Conservation (phyloP, 2,797 vertebrate genomes). For the Macropus fuliginosus region DNA sequence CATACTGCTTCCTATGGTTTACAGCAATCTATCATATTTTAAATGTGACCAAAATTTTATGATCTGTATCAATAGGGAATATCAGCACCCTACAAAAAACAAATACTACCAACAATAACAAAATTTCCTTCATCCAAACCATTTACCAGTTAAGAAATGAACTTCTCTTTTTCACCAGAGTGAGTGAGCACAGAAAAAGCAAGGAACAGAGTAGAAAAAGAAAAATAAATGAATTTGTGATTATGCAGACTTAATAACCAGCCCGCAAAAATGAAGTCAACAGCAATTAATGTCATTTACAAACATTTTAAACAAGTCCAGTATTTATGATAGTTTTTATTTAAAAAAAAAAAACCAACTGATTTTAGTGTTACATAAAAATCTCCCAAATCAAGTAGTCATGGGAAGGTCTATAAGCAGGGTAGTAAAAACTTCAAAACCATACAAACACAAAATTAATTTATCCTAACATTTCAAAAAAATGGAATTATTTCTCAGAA, state of each 20-base stretch:
- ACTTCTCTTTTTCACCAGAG: neutral
- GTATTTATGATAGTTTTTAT: neutral
- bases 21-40: conserved; percentile 23
- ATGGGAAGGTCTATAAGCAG: neutral
- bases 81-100: neutral
- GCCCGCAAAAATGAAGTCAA: neutral
- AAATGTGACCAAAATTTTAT: neutral
- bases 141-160: neutral
- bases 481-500: neutral
- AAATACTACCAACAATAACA: neutral
- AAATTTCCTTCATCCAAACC: neutral
- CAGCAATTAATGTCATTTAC: neutral
- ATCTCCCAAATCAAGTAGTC: neutral
- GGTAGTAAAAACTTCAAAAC: neutral
- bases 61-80: neutral
- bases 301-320: neutral
- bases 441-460: neutral
- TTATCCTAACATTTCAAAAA: neutral
- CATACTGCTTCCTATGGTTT: neutral
- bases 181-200: neutral
- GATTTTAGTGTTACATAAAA: neutral
- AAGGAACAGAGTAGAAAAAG: neutral
- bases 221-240: neutral
- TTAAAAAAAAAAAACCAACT: neutral
- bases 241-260: neutral